Evolutionary conservation across 2,797 vertebrate genomes (phyloP).

Genomic region (Serranus cabrilla): DNA sequence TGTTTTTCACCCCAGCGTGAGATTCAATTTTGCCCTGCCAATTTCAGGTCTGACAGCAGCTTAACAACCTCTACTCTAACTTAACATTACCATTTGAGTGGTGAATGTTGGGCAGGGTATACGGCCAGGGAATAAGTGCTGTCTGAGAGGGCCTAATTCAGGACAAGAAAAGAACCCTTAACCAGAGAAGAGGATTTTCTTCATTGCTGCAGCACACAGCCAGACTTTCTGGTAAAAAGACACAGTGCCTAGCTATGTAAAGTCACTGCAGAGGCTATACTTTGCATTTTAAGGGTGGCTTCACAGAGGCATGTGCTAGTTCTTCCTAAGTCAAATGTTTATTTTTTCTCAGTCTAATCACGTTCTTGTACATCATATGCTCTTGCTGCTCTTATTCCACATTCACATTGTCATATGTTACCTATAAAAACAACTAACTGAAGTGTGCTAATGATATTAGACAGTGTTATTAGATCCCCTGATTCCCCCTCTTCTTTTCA

Average conservation of each 20-base stretch:
- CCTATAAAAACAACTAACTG: slow-evolving; percentile 40
- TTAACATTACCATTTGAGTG: slow-evolving; percentile 17
- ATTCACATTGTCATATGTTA: slow-evolving; percentile 54
- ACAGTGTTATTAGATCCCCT: slow-evolving; percentile 56
- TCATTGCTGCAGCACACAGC: slow-evolving; percentile 15
- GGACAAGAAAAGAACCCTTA: slow-evolving; percentile 15
- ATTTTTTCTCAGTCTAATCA: neutral
- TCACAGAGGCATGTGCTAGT: neutral
- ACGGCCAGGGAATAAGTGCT: slow-evolving; percentile 23
- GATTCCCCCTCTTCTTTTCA: slow-evolving; percentile 24
- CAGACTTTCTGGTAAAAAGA: neutral
- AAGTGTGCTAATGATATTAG: slow-evolving; percentile 58
- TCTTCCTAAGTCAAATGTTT: neutral
- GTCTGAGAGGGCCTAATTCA: slow-evolving; percentile 30
- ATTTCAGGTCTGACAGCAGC: slow-evolving; percentile 27
- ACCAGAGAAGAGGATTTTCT: slow-evolving; percentile 3
- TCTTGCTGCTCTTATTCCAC: neutral
- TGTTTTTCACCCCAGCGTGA: slow-evolving; percentile 13
- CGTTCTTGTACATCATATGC: neutral
- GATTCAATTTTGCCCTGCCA: slow-evolving; percentile 14
- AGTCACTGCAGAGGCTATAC: neutral
- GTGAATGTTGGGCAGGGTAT: slow-evolving; percentile 6
- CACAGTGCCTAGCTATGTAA: slow-evolving; percentile 1
- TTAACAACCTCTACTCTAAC: slow-evolving; percentile 29
- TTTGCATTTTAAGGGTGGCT: slow-evolving; percentile 4